Evolutionary conservation across 2,113 vertebrate genomes (phyloP), one percentile per base, ranked within the genome.

Genomic region (Melanostigma gelatinosum): DNA sequence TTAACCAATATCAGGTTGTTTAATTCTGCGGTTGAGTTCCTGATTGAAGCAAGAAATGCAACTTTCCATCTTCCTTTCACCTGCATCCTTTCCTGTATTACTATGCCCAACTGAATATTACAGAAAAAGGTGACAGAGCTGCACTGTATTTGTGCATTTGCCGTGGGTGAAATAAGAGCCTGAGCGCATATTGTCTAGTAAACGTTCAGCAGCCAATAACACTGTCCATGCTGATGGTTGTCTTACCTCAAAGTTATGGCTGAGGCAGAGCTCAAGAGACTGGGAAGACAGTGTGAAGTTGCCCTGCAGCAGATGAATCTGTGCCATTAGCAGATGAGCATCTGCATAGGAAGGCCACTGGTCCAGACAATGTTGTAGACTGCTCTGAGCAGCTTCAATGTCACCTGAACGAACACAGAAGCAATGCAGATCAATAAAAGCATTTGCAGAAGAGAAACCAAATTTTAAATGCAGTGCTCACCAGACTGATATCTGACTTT

Each of bases 401-500:
- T 99, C 96, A 63, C 88, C 92, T 89, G 64, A 82, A 75, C 4
- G 29, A 6, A 63, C 12, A 80, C 24, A 87, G 27, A 46, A 20
- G 29, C 18, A 63, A 20, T 4, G 38, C 0, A 40, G 40, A 60
- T 77, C 55, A 52, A 46, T 74, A 58, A 1, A 44, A 58, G 24
- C 24, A 67, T 52, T 3, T 22, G 52, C 18, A 65, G 5, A 61
- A 62, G 75, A 80, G 1, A 63, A 72, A 44, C 12, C 4, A 65
- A 62, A 29, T 67, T 54, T 68, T 38, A 24, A 87, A 63, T 54
- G 18, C 24, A 22, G 11, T 4, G 4, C 91, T 89, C 93, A 99
- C 98, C 98, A 93, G 97, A 96, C 84, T 96, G 95, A 85, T 97
- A 99, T 81, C 96, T 96, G 87, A 98, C 96, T 96, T 97, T 99